These are phyloP conservation scores for Kryptolebias marmoratus DNA, from an alignment of 2,113 vertebrate species.

Conservation along the genomic window DNA sequence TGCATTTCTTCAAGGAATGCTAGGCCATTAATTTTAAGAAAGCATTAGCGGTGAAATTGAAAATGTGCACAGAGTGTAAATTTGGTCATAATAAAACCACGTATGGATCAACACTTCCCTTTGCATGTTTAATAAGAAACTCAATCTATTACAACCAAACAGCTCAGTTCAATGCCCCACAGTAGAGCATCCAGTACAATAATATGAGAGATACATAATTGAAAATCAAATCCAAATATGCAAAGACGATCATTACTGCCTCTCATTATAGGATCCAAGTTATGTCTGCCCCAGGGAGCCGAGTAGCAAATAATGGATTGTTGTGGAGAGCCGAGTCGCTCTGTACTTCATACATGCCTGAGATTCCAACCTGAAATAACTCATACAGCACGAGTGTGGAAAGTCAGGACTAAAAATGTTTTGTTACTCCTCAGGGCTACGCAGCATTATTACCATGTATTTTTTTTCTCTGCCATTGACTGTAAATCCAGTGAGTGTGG, in stretches of 20 bases:
- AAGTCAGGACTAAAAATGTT: constrained; percentile 67
- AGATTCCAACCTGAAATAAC: constrained; percentile 41
- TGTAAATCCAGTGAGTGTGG: constrained; percentile 75
- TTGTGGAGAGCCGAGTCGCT: constrained; percentile 22
- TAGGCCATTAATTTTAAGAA: too few species aligned
- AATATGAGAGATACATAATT: constrained; percentile 59
- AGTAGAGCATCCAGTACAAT: constrained; percentile 41
- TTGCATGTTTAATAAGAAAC: constrained; percentile 40
- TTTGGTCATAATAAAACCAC: constrained; percentile 20
- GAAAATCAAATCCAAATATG: constrained; percentile 59
- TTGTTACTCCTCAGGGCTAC: constrained; percentile 60
- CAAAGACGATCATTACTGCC: neutral
- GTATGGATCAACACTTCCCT: constrained; percentile 24
- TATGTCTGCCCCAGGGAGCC: constrained; percentile 49
- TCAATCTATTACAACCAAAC: constrained; percentile 21
- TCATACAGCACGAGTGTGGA: constrained; percentile 15
- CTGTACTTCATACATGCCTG: constrained; percentile 5
- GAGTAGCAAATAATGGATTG: constrained; percentile 56
- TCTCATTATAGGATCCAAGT: constrained; percentile 35
- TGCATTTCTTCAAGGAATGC: too few species aligned
- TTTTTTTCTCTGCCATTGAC: constrained; percentile 47
- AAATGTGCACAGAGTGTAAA: too few species aligned
- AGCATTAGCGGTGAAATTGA: too few species aligned
- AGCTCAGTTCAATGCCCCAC: constrained; percentile 56
- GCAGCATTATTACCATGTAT: constrained; percentile 70